Evolutionary conservation across 2,888 invertebrate genomes (phyloP), one percentile per base, ranked within the genome.

Genomic region (Hydroisotoma schaefferi): DNA sequence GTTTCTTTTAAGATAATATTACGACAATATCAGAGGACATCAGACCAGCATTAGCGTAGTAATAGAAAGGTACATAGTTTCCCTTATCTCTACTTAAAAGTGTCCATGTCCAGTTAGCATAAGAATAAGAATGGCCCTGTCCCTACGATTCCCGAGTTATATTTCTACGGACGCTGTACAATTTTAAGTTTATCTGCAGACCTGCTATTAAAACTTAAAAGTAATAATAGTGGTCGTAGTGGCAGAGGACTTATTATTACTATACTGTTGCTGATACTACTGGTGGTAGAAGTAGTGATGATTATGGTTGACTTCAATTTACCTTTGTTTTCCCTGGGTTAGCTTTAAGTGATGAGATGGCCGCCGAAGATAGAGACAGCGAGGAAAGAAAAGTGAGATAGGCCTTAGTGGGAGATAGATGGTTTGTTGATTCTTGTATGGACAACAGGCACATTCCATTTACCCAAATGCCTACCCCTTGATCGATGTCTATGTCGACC

Each of bases 391-490:
- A 43, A n/a, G n/a, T n/a, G n/a, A n/a, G n/a, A n/a, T n/a, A n/a
- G n/a, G n/a, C n/a, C n/a, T n/a, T n/a, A n/a, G 26, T 5, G 38
- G 51, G 27, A 55, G 48, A 57, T 18, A 40, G 46, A 38, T 56
- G 57, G 48, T 61, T 65, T 65, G 61, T 64, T 64, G 64, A 65
- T 61, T 65, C 53, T 59, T 65, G 60, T 59, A 65, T 55, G 59
- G 65, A 65, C 61, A 68, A 62, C 59, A 63, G 58, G 63, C 65
- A 65, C 68, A 68, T 68, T 68, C 68, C 65, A 63, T 57, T 49
- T 56, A 28, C 49, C 51, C 37, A 52, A 52, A 49, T 49, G 27
- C 29, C 49, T 49, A 27, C 49, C 49, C 27, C 29, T 49, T 28
- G 26, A 5, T 40, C 40, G 4, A 10, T 40, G 33, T 8, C 40